Evolutionary conservation across 2,797 vertebrate species (phyloP).

Genomic region (Diplodus puntazzo): DNA sequence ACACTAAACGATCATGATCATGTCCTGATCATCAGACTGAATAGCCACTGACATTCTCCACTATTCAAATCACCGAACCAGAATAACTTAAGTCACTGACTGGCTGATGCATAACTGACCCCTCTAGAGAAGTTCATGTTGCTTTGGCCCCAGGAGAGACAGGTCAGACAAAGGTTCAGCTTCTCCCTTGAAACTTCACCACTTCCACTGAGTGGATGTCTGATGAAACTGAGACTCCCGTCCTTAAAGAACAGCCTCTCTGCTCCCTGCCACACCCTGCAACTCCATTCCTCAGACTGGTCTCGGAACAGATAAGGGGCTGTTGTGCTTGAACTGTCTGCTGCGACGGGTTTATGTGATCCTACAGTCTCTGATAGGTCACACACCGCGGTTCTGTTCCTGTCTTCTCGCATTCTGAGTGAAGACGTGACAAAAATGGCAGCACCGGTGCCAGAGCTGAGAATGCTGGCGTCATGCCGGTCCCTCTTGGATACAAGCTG

Average conservation of each 20-base stretch:
- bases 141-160: not conserved
- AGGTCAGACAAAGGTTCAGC: not conserved
- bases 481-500: constrained; percentile 1
- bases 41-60: not conserved
- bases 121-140: not conserved
- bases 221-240: not conserved
- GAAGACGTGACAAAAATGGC: constrained; percentile 26
- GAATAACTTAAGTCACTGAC: not conserved
- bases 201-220: not conserved
- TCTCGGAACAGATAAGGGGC: constrained; percentile 5
- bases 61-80: not conserved
- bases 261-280: constrained; percentile 14
- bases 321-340: not conserved
- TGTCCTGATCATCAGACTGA: not conserved
- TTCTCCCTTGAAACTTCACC: not conserved
- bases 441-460: not conserved
- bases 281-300: not conserved
- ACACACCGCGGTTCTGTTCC: constrained; percentile 3
- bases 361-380: not conserved
- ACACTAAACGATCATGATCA: not conserved
- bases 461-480: not conserved
- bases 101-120: not conserved
- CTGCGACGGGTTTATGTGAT: not conserved
- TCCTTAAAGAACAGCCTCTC: not conserved
- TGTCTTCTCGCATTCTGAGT: not conserved